Conservation (phyloP, 2,888 invertebrate genomes). For the Pseudococcus longispinus region DNA sequence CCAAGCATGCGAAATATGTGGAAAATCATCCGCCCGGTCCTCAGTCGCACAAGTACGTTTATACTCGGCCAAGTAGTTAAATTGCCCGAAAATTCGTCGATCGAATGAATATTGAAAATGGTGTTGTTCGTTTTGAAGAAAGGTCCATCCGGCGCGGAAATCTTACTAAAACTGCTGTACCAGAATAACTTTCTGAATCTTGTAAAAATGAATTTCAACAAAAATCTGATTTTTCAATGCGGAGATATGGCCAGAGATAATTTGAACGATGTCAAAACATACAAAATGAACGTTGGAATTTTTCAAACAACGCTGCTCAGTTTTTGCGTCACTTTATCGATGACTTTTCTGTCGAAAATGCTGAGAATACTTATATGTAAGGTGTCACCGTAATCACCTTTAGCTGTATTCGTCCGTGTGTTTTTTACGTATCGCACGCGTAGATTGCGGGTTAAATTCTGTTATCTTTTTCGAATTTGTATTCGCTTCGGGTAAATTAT, state of each 20-base stretch:
- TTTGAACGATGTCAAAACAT: conserved; percentile 42
- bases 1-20: neutral
- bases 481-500: neutral
- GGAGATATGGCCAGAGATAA: neutral
- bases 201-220: conserved; percentile 34
- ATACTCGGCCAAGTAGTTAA: neutral
- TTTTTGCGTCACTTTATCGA: conserved; percentile 42
- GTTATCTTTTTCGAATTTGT: neutral
- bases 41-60: neutral
- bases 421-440: neutral
- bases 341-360: conserved; percentile 39
- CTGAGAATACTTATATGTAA: neutral
- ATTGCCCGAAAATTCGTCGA: neutral
- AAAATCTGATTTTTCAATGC: conserved; percentile 38
- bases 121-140: conserved; percentile 41
- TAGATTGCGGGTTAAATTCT: too few species aligned
- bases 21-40: neutral
- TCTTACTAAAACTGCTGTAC: conserved; percentile 4
- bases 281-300: conserved; percentile 49
- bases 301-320: conserved; percentile 45
- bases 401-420: neutral
- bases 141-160: conserved; percentile 43
- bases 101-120: conserved; percentile 30
- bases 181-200: conserved; percentile 34
- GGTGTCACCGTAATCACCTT: neutral